Conservation (phyloP, 2,797 vertebrate genomes). For the Centroberyx gerrardi region DNA sequence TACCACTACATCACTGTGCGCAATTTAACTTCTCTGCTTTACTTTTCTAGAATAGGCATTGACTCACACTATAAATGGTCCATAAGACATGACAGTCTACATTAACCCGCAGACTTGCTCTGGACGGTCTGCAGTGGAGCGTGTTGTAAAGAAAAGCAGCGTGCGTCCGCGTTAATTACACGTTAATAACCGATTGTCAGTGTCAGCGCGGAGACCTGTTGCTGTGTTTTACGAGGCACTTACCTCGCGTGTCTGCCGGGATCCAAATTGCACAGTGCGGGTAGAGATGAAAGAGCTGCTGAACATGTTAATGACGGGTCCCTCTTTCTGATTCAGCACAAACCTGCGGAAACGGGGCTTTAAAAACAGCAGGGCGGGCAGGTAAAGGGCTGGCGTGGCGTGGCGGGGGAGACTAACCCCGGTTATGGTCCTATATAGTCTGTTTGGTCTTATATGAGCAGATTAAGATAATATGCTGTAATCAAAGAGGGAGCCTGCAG, state of each 20-base stretch:
- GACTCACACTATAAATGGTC: too few species aligned
- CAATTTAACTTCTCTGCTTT: too few species aligned
- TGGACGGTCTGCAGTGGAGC: conserved; percentile 3
- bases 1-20: too few species aligned
- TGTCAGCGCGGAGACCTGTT: conserved; percentile 66
- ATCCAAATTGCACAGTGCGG: conserved; percentile 72
- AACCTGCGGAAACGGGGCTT: conserved; percentile 66
- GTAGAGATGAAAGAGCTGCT: conserved; percentile 77
- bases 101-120: too few species aligned
- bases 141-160: conserved; percentile 56
- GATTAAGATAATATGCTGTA: conserved; percentile 33
- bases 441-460: conserved; percentile 29
- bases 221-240: conserved; percentile 68
- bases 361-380: conserved; percentile 68
- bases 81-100: too few species aligned
- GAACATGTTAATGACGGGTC: conserved; percentile 63
- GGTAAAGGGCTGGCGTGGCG: conserved; percentile 22
- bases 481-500: conserved; percentile 59
- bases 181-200: conserved; percentile 58
- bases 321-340: conserved; percentile 70
- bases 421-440: conserved; percentile 40
- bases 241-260: conserved; percentile 65
- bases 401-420: not conserved
- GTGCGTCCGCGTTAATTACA: conserved; percentile 55
- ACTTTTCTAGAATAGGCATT: too few species aligned